A percentile compares a stretch with the other conserved stretches of the same genome.
These are phyloP conservation scores for Onychomys leucogaster DNA, from an alignment of 2,797 vertebrate species.

Conservation along the genomic window DNA sequence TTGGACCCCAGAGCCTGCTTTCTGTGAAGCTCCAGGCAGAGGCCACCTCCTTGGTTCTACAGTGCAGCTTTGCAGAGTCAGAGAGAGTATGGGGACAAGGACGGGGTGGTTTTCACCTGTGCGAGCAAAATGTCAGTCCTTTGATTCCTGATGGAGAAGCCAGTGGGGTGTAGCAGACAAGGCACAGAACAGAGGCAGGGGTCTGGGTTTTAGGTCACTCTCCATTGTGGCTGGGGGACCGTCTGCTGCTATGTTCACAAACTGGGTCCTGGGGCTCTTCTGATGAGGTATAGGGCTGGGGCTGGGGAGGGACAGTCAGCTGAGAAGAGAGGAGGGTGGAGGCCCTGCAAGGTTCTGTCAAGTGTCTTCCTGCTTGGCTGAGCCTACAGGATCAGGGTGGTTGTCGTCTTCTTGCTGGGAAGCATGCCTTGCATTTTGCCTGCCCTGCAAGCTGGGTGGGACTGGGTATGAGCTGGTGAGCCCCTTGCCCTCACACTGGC, in stretches of 20 bases:
- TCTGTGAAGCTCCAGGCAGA: neutral
- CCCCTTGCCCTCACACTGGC: neutral
- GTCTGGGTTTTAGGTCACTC: neutral
- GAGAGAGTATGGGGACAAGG: neutral
- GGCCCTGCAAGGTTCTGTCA: fast-evolving
- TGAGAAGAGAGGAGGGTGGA: neutral
- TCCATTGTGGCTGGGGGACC: neutral
- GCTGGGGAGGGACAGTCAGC: fast-evolving
- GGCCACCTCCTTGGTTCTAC: neutral
- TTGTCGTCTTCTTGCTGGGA: neutral
- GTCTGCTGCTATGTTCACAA: fast-evolving
- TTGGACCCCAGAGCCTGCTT: neutral
- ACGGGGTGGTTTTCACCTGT: fast-evolving
- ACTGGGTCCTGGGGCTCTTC: neutral
- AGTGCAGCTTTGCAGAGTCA: neutral
- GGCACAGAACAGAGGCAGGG: fast-evolving
- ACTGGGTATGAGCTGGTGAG: fast-evolving
- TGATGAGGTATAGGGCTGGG: neutral
- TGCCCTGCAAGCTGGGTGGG: neutral
- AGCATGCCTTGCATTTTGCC: fast-evolving
- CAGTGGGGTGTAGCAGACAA: fast-evolving
- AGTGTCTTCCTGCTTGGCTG: neutral
- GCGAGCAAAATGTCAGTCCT: neutral
- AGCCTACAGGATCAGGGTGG: neutral
- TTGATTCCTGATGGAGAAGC: fast-evolving